phyloP scores from a whole-genome alignment of 2,113 vertebrate genomes.

The Platysteira castanea region DNA sequence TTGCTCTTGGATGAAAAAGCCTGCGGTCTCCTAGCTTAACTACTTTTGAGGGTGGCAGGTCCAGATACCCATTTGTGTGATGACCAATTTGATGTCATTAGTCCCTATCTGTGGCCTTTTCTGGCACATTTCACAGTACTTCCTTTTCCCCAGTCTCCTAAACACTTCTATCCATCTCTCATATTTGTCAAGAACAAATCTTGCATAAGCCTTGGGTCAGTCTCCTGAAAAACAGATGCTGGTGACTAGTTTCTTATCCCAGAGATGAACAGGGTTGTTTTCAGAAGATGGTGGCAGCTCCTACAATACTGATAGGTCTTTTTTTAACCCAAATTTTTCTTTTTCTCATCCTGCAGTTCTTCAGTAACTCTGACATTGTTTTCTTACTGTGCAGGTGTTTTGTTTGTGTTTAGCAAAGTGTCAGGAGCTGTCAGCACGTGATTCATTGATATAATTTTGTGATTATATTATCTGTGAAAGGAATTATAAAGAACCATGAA shows the following conservation, averaged over 20 bases:
- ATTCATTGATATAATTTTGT: conserved; percentile 9
- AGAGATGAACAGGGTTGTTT: not conserved
- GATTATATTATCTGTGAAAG: conserved; percentile 18
- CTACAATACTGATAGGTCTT: not conserved
- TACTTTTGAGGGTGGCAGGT: not conserved
- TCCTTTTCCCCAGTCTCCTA: not conserved
- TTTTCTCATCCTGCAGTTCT: not conserved
- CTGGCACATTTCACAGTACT: not conserved
- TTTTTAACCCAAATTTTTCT: not conserved
- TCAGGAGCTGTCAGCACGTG: conserved; percentile 13
- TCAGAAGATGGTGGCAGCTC: not conserved
- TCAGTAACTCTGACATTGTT: not conserved
- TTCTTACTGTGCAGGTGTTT: conserved; percentile 8
- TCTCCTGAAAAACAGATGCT: not conserved
- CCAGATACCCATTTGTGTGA: not conserved
- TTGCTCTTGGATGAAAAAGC: not conserved
- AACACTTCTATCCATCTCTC: not conserved
- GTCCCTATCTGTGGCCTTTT: not conserved
- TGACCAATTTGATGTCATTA: not conserved
- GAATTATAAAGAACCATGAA: not conserved
- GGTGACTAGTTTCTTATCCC: not conserved
- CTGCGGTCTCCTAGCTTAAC: not conserved
- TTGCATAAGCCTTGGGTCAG: not conserved
- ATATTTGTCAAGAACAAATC: not conserved
- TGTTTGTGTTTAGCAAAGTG: conserved; percentile 21